Conservation (phyloP, 2,888 invertebrate genomes). For the Pardosa pseudoannulata region DNA sequence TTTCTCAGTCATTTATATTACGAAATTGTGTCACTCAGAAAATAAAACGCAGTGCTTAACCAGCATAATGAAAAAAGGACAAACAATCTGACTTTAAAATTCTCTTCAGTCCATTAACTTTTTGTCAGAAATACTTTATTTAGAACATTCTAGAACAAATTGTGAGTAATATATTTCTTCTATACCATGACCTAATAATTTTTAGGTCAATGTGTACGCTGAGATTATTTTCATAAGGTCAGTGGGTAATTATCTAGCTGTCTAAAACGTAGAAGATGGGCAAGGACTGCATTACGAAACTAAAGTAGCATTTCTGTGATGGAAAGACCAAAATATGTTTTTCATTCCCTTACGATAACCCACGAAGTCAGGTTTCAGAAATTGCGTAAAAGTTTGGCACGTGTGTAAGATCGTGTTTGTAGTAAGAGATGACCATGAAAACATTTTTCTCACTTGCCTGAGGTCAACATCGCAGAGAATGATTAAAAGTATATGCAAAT, state of each 20-base stretch:
- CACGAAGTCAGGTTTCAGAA: neutral
- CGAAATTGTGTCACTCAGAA: no score
- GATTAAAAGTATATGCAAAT: neutral
- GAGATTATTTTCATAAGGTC: neutral
- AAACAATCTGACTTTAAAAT: no score
- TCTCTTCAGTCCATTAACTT: no score
- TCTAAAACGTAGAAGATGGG: neutral
- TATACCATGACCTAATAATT: neutral
- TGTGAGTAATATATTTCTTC: neutral
- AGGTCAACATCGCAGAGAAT: neutral
- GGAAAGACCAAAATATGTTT: neutral
- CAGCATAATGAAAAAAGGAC: no score
- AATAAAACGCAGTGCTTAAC: no score
- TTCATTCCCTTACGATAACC: neutral
- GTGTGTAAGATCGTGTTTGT: neutral
- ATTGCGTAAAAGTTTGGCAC: neutral
- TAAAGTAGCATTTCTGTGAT: neutral
- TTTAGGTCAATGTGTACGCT: slow-evolving; percentile 1
- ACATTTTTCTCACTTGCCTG: neutral
- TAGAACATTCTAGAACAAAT: neutral
- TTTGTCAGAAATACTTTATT: no score
- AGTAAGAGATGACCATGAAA: neutral
- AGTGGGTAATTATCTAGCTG: neutral
- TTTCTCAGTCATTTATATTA: no score
- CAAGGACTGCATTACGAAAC: neutral